These are phyloP conservation scores for Hippopotamyrus pictus DNA, from an alignment of 2,797 vertebrate species.

Conservation along the genomic window DNA sequence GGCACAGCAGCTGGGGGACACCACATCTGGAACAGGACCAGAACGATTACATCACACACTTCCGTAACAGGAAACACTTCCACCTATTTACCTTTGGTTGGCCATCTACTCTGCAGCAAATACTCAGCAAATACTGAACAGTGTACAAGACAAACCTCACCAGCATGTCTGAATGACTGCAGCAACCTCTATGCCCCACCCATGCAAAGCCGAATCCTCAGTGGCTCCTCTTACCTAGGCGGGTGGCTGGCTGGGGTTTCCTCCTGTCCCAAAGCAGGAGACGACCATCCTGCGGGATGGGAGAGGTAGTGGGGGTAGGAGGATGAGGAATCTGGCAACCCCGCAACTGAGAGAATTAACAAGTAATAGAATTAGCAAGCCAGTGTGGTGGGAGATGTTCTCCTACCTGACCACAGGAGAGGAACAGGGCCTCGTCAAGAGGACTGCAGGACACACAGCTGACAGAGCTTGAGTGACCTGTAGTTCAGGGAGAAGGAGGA, in stretches of 20 bases:
- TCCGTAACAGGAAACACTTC: background rate
- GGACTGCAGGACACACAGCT: conserved; percentile 80
- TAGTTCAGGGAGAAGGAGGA: background rate
- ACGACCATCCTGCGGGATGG: conserved; percentile 69
- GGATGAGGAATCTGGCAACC: background rate
- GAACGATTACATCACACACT: background rate
- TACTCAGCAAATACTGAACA: background rate
- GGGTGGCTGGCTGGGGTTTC: conserved; percentile 84
- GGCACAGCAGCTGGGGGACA: conserved; percentile 62
- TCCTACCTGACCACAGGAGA: conserved; percentile 87
- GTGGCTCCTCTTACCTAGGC: conserved; percentile 67
- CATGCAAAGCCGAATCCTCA: background rate
- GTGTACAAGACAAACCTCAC: background rate
- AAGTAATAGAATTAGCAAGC: background rate
- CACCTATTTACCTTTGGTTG: background rate
- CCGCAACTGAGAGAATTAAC: background rate
- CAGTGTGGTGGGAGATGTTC: background rate
- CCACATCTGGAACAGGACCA: conserved; percentile 52
- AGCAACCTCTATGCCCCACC: background rate
- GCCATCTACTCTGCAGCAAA: background rate
- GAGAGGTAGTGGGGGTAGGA: background rate
- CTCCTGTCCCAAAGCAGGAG: conserved; percentile 89
- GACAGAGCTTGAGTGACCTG: conserved; percentile 79
- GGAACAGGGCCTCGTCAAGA: conserved; percentile 77
- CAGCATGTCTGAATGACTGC: background rate